phyloP scores from a whole-genome alignment of 2,888 invertebrate species.

The Agrochola lota region DNA sequence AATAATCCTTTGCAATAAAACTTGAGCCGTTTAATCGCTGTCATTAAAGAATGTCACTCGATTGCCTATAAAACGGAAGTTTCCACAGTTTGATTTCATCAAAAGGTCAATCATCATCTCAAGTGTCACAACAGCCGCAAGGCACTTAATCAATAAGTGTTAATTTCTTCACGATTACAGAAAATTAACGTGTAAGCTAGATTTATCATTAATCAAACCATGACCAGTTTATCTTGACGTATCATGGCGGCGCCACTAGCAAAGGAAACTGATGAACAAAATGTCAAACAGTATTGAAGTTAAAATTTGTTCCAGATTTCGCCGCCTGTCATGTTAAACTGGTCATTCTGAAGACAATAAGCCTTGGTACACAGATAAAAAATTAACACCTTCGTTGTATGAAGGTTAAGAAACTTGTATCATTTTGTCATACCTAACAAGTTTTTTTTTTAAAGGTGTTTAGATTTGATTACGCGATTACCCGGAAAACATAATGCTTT shows the following conservation, averaged over 20 bases:
- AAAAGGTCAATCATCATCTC: constrained; percentile 37
- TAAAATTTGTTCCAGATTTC: neutral
- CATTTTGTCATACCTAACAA: constrained; percentile 35
- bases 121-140: constrained; percentile 52
- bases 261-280: neutral
- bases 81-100: constrained; percentile 8
- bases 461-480: constrained; percentile 61
- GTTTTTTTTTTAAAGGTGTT: constrained; percentile 56
- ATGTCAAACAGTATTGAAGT: neutral
- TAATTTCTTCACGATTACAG: constrained; percentile 63
- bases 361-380: constrained; percentile 80
- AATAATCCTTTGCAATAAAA: neutral
- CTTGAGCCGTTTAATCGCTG: neutral
- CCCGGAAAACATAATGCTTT: constrained; percentile 49
- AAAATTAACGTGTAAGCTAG: constrained; percentile 58
- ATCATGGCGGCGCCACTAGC: neutral
- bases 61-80: constrained; percentile 15
- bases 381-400: constrained; percentile 80
- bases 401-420: constrained; percentile 61
- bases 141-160: constrained; percentile 55
- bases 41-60: neutral
- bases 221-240: constrained; percentile 18
- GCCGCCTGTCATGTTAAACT: neutral
- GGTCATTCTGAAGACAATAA: constrained; percentile 55
- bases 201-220: constrained; percentile 75